Evolutionary conservation across 2,888 invertebrate genomes (phyloP).

Genomic region (Mechanitis mazaeus): DNA sequence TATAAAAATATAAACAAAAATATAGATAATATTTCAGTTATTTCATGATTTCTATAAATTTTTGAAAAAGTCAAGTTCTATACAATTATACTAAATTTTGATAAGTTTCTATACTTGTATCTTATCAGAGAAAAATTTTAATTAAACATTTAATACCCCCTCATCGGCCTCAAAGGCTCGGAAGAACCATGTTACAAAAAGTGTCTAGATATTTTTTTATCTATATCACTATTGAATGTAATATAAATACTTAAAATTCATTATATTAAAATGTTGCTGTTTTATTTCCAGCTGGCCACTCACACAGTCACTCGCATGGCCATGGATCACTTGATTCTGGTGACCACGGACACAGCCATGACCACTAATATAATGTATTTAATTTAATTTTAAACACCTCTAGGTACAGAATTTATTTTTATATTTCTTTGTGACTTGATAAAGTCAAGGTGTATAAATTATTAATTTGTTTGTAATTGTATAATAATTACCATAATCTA

Average conservation of each 20-base stretch:
- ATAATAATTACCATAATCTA: neutral
- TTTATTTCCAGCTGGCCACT: constrained; percentile 53
- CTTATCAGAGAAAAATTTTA: too few relatives aligned
- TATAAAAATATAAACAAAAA: neutral
- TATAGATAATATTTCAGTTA: neutral
- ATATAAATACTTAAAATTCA: neutral
- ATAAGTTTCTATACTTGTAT: too few relatives aligned
- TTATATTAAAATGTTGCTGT: constrained; percentile 11
- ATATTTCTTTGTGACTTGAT: neutral
- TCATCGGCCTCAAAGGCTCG: too few relatives aligned
- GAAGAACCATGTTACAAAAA: too few relatives aligned
- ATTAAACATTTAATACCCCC: too few relatives aligned
- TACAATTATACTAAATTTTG: too few relatives aligned
- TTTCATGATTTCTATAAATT: neutral
- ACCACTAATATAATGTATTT: constrained; percentile 5
- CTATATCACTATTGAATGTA: neutral
- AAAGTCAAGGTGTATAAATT: too few relatives aligned
- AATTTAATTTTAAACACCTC: neutral
- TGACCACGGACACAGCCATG: constrained; percentile 23
- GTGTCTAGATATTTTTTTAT: constrained; percentile 1
- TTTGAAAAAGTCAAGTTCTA: too few relatives aligned
- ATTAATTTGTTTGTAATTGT: neutral
- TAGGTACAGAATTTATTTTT: neutral
- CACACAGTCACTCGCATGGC: constrained; percentile 50
- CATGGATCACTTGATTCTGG: constrained; percentile 30